phyloP scores from a whole-genome alignment of 2,113 vertebrate genomes.

The Myrmecobius fasciatus region DNA sequence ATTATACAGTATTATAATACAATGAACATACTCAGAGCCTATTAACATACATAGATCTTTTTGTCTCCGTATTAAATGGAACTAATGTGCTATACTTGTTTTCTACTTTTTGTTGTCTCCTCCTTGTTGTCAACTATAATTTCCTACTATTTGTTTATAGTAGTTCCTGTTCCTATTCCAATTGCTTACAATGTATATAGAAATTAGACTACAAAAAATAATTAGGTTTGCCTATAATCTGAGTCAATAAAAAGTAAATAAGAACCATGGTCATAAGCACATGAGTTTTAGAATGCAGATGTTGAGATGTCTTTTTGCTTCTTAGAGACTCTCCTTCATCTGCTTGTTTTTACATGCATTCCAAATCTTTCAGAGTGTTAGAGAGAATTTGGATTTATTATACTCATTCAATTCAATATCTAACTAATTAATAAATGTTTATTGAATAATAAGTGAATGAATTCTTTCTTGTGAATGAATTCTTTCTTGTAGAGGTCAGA shows the following conservation, averaged over 20 bases:
- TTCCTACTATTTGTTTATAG: background rate
- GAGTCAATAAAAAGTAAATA: background rate
- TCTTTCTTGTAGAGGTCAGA: constrained; percentile 54
- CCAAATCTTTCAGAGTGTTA: background rate
- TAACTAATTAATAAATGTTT: background rate
- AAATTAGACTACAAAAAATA: background rate
- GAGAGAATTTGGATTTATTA: background rate
- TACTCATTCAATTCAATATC: background rate
- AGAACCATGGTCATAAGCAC: background rate
- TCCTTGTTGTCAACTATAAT: background rate
- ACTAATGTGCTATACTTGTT: background rate
- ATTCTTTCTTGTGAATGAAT: constrained; percentile 57
- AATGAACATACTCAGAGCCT: background rate
- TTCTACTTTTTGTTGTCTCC: background rate
- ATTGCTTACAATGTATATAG: background rate
- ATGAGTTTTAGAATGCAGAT: background rate
- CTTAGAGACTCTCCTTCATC: background rate
- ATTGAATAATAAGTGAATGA: background rate
- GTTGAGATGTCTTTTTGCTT: background rate
- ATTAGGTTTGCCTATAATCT: constrained; percentile 13
- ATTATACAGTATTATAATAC: background rate
- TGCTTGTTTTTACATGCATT: background rate
- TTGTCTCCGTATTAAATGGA: background rate
- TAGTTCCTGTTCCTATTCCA: background rate
- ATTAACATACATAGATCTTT: background rate